Base-by-base conservation (phyloP, 2,113 vertebrate genomes). In the Campylorhamphus procurvoides region DNA sequence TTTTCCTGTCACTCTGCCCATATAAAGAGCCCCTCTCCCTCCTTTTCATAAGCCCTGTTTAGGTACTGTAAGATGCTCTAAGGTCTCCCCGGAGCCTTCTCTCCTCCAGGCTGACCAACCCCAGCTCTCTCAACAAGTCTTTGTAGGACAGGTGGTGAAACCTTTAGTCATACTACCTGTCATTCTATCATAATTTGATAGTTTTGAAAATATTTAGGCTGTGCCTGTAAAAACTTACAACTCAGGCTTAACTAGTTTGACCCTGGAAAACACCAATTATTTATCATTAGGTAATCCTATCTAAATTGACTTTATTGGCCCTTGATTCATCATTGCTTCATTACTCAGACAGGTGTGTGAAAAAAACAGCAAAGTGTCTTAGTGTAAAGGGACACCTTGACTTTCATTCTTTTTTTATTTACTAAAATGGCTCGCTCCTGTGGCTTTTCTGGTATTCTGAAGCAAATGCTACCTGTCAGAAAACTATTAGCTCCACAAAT, bases 171-270 rank as follows among this genome's bases (percentile, higher is more conserved):
- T 10, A 3, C n/a, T 55, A 20, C 9, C 6, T 74, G 23, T 66
- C 27, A 23, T 63, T 73, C 31, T n/a, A 0, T 74, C 35, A 24
- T 90, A 55, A 35, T 66, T 56, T 87, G 16, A 20, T 85, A 59
- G 20, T 66, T 92, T 74, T 86, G 64, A 77, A 86, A 84, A 35
- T 84, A 73, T 10, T 52, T 67, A 79, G 63, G 49, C 35, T 9
- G 2, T 63, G 10, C 78, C n/a, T 6, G 5, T 86, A 67, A 55
- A 90, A 86, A 14, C 53, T 80, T 42, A 50, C 33, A 33, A 33
- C 25, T 93, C 73, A 63, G 28, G 63, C 77, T 87, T 78, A 89
- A 89, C 64, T 84, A 74, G 68, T 77, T 93, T 84, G 46, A 59
- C 22, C 10, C 33, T 75, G 68, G 80, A 87, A 93, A 96, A 72